Percentiles rank a stretch among this genome's conserved stretches.
Evolutionary conservation across 2,113 vertebrate genomes (phyloP).

Genomic region (Columba livia): DNA sequence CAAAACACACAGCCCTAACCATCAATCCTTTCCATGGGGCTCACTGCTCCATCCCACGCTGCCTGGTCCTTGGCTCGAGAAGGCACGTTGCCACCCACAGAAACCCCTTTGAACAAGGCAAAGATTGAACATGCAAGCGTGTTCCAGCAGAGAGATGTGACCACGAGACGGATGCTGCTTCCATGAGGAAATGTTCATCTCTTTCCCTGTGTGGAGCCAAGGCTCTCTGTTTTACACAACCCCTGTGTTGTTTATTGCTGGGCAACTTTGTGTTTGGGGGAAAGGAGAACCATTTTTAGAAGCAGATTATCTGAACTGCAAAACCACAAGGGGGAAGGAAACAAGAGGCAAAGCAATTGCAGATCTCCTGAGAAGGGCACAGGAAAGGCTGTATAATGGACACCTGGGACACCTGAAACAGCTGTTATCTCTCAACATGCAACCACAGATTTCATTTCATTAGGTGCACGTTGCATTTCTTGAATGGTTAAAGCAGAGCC

Average conservation of each 20-base stretch:
- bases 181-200: background rate
- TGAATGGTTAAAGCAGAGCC: background rate
- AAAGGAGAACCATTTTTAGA: background rate
- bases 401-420: background rate
- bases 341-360: background rate
- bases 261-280: background rate
- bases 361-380: background rate
- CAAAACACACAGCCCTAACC: background rate
- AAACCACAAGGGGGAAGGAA: background rate
- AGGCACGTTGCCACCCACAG: background rate
- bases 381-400: background rate
- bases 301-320: background rate
- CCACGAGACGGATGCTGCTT: fast-evolving
- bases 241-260: background rate
- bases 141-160: fast-evolving
- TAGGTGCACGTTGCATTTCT: background rate
- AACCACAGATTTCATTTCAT: background rate
- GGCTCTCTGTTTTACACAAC: background rate
- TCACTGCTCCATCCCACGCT: fast-evolving
- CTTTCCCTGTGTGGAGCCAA: background rate
- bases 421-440: background rate
- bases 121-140: background rate
- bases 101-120: background rate
- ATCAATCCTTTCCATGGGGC: background rate
- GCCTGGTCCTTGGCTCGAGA: background rate